Percentiles rank a stretch among this genome's conserved stretches.
phyloP scores from a whole-genome alignment of 2,113 vertebrate genomes.

The Cyanoramphus novaezelandiae region DNA sequence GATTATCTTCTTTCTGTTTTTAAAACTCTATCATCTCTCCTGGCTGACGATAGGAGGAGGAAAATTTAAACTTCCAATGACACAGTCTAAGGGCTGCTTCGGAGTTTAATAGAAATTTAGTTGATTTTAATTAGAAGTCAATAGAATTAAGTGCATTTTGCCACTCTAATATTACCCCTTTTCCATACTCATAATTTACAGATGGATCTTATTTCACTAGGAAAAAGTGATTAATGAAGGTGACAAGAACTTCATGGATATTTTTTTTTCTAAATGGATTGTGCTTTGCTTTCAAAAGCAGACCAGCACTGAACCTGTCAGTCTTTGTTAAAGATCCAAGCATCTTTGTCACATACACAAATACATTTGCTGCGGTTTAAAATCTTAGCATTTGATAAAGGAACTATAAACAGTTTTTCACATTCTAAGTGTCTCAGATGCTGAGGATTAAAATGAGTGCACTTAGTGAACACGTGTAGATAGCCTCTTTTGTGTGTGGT shows the following conservation, averaged over 20 bases:
- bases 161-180: neutral
- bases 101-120: neutral
- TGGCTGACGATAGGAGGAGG: neutral
- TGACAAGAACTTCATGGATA: neutral
- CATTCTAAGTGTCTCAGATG: neutral
- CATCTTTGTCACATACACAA: neutral
- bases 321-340: neutral
- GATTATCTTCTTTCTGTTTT: conserved; percentile 17
- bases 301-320: neutral
- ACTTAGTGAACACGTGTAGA: neutral
- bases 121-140: conserved; percentile 21
- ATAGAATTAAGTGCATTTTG: neutral
- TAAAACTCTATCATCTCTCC: neutral
- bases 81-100: neutral
- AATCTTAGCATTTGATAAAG: neutral
- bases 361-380: neutral
- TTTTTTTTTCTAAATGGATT: neutral
- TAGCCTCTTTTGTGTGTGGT: neutral
- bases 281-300: neutral
- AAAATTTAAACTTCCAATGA: neutral
- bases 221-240: neutral
- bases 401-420: neutral
- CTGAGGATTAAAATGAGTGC: neutral
- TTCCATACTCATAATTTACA: neutral
- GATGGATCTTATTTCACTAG: neutral